Evolutionary conservation across 1,140 invertebrate genomes (phyloP), one percentile per base, ranked within the genome.

Genomic region (Sinonovacula constricta): DNA sequence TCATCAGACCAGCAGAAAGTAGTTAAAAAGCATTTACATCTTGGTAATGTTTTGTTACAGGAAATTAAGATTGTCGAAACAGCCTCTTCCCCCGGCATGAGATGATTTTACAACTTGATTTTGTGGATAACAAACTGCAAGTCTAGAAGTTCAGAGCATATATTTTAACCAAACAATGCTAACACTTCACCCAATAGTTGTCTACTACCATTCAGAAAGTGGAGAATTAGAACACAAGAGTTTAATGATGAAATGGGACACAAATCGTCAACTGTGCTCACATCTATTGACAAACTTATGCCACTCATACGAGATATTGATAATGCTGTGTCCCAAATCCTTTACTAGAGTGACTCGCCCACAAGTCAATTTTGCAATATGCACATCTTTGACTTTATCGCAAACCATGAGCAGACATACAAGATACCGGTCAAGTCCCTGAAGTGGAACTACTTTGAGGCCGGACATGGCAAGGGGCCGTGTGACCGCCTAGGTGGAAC

Each of bases 71-170:
- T 10, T 67, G 39, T 5, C 33, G 80, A 3, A 83, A 83, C 39
- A 59, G 71, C 39, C 75, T 67, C 22, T 45, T 79, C 18, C 82
- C 82, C 5, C n/a, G 36, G 14, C 62, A 82, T 36, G 28, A 81
- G 10, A 12, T 70, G 2, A 75, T 83, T 3, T 2, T 83, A 7
- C 81, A 83, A 31, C 66, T 84, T 54, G 81, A 84, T 67, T 82
- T 81, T 67, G 81, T 79, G 4, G 83, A 84, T 65, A 79, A 82
- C 36, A 63, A 15, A 60, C 22, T 83, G 78, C 39, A 70, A 62
- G 24, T 71, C 66, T 10, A 18, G 83, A 83, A 51, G 49, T 81
- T 0, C 75, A 83, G 45, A 69, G 45, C 33, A 76, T 75, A 1
- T 79, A 81, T 45, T 83, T 26, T 31, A 81, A 77, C 62, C 69